These are phyloP conservation scores for Centropyge bicolor DNA, from an alignment of 2,797 vertebrate genomes.

Conservation along the genomic window DNA sequence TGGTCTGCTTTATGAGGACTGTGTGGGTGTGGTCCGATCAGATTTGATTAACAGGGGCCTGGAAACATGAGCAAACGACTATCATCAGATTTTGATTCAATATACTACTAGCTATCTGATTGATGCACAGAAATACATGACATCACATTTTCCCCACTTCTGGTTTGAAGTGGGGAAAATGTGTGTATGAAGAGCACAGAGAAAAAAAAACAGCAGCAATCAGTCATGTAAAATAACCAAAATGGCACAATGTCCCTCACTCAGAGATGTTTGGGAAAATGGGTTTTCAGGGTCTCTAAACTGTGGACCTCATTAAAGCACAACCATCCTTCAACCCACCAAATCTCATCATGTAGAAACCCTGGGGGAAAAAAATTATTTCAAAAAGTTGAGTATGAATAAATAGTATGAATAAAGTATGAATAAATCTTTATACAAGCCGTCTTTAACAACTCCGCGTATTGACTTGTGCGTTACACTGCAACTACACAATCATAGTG, in stretches of 20 bases:
- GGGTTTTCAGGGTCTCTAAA: background rate
- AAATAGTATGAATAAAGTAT: background rate
- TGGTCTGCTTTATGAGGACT: background rate
- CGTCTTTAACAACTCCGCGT: background rate
- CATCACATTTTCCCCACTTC: too few relatives aligned
- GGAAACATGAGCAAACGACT: background rate
- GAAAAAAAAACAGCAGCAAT: background rate
- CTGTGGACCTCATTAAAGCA: background rate
- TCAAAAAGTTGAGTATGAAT: too few relatives aligned
- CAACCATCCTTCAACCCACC: background rate
- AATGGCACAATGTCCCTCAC: background rate
- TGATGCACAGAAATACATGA: background rate
- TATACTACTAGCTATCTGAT: too few relatives aligned
- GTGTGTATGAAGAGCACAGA: background rate
- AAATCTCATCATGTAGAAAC: background rate
- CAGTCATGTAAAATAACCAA: background rate
- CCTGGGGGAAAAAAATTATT: too few relatives aligned
- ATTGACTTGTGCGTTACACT: background rate
- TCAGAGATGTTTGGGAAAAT: background rate
- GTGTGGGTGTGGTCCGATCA: background rate
- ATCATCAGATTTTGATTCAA: background rate
- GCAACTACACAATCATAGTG: background rate
- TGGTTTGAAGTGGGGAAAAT: too few relatives aligned
- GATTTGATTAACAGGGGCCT: background rate
- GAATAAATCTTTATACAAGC: too few relatives aligned